These are phyloP conservation scores for Tetrao urogallus DNA, from an alignment of 2,113 vertebrate genomes.

Conservation along the genomic window DNA sequence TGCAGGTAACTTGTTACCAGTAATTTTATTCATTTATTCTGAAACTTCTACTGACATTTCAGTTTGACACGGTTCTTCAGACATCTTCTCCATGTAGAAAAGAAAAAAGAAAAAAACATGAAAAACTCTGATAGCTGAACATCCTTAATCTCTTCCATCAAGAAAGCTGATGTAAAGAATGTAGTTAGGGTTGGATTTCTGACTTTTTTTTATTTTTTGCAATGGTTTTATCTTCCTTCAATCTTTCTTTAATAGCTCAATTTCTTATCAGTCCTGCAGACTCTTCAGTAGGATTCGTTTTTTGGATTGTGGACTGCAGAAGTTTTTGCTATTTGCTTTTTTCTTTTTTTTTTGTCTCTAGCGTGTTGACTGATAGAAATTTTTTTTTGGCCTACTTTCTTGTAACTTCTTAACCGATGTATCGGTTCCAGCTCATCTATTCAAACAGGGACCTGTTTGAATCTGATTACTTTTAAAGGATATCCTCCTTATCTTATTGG, in stretches of 20 bases:
- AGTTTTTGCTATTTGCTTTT: neutral
- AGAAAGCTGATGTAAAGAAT: slow-evolving; percentile 9
- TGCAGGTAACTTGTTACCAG: slow-evolving; percentile 40
- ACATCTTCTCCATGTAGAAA: slow-evolving; percentile 19
- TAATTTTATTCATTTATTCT: slow-evolving; percentile 71
- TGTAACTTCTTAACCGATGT: neutral
- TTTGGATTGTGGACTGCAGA: neutral
- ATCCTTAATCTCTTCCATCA: slow-evolving; percentile 31
- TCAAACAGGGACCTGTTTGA: neutral
- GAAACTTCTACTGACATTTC: slow-evolving; percentile 47
- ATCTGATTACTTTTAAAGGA: neutral
- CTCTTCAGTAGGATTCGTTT: neutral
- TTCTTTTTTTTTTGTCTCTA: neutral
- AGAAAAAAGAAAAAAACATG: neutral
- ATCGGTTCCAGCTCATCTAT: neutral
- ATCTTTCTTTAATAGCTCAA: slow-evolving; percentile 24
- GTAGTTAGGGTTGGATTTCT: neutral
- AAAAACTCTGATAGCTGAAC: slow-evolving; percentile 2
- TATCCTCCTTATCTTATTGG: neutral
- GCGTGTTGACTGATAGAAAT: neutral
- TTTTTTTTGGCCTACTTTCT: neutral
- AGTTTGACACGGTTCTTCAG: slow-evolving; percentile 41
- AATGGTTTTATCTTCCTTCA: slow-evolving; percentile 10
- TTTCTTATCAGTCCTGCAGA: slow-evolving; percentile 31
- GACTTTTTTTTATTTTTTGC: neutral